These are phyloP conservation scores for Geothlypis trichas DNA, from an alignment of 2,113 vertebrate species.

Conservation along the genomic window DNA sequence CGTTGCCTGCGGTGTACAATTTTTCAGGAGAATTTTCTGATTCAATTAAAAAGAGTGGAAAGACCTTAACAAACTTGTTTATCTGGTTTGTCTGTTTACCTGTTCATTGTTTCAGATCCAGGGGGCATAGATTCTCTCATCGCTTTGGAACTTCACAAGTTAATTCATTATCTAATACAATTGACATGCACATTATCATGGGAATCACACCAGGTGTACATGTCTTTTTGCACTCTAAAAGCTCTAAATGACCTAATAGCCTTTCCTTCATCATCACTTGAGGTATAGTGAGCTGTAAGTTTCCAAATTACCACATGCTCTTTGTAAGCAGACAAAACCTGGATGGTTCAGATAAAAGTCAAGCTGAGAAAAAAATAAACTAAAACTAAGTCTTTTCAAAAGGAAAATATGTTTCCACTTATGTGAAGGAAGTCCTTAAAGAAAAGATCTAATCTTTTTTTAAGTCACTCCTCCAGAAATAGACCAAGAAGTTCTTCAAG, in stretches of 20 bases:
- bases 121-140: neutral
- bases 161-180: neutral
- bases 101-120: neutral
- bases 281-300: neutral
- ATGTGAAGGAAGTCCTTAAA: neutral
- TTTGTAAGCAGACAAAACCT: neutral
- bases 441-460: neutral
- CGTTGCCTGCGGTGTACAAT: neutral
- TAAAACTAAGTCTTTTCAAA: neutral
- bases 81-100: conserved; percentile 12
- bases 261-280: neutral
- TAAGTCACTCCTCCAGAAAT: conserved; percentile 16
- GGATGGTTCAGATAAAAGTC: neutral
- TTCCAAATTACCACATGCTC: neutral
- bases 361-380: neutral
- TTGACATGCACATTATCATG: neutral
- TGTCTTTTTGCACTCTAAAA: neutral
- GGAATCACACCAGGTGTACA: neutral
- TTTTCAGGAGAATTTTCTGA: neutral
- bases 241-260: neutral
- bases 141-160: neutral
- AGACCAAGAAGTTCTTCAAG: neutral
- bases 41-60: neutral
- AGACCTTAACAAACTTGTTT: neutral
- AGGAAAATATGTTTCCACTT: conserved; percentile 31